Evolutionary conservation across 2,113 vertebrate species (phyloP).

Genomic region (Vimba vimba): DNA sequence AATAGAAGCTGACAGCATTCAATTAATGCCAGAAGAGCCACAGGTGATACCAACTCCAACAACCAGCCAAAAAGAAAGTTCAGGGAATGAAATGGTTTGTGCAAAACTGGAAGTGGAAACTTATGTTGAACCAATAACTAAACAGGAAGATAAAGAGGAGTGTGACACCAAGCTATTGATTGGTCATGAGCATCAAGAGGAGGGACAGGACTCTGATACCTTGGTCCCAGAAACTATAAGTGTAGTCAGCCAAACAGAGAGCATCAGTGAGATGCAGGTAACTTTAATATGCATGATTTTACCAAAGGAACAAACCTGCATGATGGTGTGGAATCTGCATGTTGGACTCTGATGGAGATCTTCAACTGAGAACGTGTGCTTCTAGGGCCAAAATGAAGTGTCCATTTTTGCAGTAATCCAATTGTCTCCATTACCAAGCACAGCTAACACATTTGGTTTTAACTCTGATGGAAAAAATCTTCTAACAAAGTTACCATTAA

Average conservation of each 20-base stretch:
- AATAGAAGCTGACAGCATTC: not conserved
- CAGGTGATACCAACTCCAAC: not conserved
- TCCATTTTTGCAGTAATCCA: not conserved
- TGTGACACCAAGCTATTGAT: not conserved
- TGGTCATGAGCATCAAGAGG: slow-evolving; percentile 18
- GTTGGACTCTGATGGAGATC: not conserved
- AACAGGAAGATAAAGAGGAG: slow-evolving; percentile 10
- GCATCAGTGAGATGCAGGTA: slow-evolving; percentile 42
- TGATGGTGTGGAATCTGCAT: slow-evolving; percentile 6
- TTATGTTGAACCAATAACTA: not conserved
- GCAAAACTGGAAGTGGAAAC: not conserved
- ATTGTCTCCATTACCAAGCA: not conserved
- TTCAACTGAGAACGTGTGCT: not conserved
- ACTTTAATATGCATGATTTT: slow-evolving; percentile 15
- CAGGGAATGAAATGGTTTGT: not conserved
- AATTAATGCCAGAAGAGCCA: slow-evolving; percentile 16
- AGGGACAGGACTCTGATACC: not conserved
- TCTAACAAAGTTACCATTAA: not conserved
- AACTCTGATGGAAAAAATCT: not conserved
- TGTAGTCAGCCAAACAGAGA: slow-evolving; percentile 9
- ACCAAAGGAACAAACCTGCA: slow-evolving; percentile 7
- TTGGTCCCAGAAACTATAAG: slow-evolving; percentile 1
- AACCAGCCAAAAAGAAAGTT: not conserved
- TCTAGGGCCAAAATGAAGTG: not conserved
- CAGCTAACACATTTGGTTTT: not conserved